Percentiles rank a stretch among this genome's conserved stretches.
These are phyloP conservation scores for Prietella phreatophila DNA, from an alignment of 2,113 vertebrate genomes.

Conservation along the genomic window DNA sequence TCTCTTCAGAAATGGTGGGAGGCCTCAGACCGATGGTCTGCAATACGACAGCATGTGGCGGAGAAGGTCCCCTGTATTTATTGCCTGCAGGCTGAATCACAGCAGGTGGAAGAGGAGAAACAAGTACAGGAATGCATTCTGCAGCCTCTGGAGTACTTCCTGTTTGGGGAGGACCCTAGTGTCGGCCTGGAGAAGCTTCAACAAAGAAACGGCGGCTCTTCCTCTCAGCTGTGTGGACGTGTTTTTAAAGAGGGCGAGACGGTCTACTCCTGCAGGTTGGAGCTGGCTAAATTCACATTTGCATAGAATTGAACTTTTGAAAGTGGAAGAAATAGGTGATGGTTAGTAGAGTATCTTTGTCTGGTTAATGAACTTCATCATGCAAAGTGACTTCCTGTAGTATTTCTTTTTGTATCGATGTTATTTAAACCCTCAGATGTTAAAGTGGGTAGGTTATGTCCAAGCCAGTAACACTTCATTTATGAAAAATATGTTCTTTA, in stretches of 20 bases:
- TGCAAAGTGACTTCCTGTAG: neutral
- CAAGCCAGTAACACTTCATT: neutral
- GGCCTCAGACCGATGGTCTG: conserved; percentile 75
- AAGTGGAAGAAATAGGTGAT: neutral
- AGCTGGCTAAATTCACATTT: neutral
- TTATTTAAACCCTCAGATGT: neutral
- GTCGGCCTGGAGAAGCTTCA: conserved; percentile 85
- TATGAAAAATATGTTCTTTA: neutral
- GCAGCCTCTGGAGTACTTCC: conserved; percentile 83
- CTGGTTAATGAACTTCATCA: neutral
- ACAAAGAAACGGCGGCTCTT: conserved; percentile 69
- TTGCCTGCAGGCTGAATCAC: conserved; percentile 75
- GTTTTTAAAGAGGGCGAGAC: conserved; percentile 97
- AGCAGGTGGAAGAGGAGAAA: conserved; percentile 83
- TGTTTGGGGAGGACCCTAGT: conserved; percentile 89
- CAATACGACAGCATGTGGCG: conserved; percentile 81
- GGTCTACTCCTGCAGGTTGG: conserved; percentile 97
- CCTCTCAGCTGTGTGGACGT: conserved; percentile 90
- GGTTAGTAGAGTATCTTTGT: neutral
- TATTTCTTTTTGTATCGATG: neutral
- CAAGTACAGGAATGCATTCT: conserved; percentile 76
- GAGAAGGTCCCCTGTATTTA: conserved; percentile 88
- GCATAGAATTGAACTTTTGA: neutral
- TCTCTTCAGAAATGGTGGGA: conserved; percentile 83
- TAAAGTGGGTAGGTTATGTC: neutral